Percentiles rank a stretch among this genome's conserved stretches.
phyloP scores from a whole-genome alignment of 2,113 vertebrate genomes.

The Nestor notabilis region DNA sequence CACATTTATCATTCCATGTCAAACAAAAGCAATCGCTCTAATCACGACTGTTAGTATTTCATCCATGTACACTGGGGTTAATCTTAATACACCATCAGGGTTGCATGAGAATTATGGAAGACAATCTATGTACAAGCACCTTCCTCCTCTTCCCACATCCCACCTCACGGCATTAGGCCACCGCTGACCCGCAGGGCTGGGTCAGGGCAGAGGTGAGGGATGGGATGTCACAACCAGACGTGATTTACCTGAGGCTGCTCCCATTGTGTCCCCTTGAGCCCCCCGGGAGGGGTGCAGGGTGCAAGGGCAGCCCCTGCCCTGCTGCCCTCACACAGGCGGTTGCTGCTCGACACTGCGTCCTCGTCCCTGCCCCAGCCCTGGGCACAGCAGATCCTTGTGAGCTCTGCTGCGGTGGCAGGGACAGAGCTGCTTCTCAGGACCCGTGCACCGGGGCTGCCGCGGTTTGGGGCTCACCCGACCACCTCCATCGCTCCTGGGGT shows the following conservation, averaged over 20 bases:
- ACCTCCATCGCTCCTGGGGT: not conserved
- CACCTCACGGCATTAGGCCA: not conserved
- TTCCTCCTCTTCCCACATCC: not conserved
- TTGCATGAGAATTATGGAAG: slow-evolving; percentile 60
- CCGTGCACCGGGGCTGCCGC: no score
- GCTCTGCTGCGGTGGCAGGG: not conserved
- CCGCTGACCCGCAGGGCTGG: fast-evolving
- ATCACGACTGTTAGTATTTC: slow-evolving; percentile 42
- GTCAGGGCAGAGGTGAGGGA: not conserved
- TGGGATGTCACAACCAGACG: fast-evolving
- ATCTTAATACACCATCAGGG: slow-evolving; percentile 27
- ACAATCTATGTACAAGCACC: slow-evolving; percentile 63
- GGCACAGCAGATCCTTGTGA: no score
- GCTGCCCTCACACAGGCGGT: not conserved
- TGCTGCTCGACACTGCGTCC: fast-evolving
- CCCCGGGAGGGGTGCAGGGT: no score
- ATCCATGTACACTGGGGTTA: slow-evolving; percentile 66
- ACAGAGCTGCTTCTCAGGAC: not conserved
- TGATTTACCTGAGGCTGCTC: not conserved
- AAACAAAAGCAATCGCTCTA: not conserved
- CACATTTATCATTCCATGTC: slow-evolving; percentile 60
- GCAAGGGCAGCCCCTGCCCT: not conserved
- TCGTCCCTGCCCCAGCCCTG: fast-evolving
- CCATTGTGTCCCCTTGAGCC: fast-evolving
- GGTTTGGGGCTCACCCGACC: not conserved